These are phyloP conservation scores for Holcopasites calliopsidis DNA, from an alignment of 1,140 invertebrate species.

Conservation along the genomic window DNA sequence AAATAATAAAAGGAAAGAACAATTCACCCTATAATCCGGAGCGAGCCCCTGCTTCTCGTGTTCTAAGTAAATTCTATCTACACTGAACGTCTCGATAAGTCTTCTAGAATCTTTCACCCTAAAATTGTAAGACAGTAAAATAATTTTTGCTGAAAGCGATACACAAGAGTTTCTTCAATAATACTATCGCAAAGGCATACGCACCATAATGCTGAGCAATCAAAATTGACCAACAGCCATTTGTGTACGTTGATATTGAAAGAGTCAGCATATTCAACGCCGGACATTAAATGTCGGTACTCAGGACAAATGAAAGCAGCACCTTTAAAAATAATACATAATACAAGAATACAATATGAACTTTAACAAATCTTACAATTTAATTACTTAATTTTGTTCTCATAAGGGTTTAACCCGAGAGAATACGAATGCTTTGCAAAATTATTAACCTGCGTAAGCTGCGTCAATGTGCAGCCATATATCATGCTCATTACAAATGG, in stretches of 20 bases:
- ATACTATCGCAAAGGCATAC: conserved; percentile 3
- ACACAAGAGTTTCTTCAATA: too few relatives aligned
- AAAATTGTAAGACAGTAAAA: conserved; percentile 21
- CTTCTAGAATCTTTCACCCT: conserved; percentile 90
- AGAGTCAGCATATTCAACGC: conserved; percentile 90
- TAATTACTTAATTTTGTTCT: too few relatives aligned
- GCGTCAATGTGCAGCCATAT: conserved; percentile 95
- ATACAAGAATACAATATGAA: background rate
- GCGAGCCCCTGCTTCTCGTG: conserved; percentile 84
- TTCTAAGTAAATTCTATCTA: conserved; percentile 94
- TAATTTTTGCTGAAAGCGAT: background rate
- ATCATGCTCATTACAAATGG: conserved; percentile 87
- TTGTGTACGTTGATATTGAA: conserved; percentile 96
- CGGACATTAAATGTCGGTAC: conserved; percentile 89
- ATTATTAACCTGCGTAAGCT: conserved; percentile 86
- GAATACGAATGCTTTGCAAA: background rate
- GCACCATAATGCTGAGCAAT: conserved; percentile 92
- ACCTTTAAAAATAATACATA: conserved; percentile 77
- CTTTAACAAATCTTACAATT: background rate
- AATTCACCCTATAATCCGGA: conserved; percentile 89
- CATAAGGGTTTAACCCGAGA: background rate
- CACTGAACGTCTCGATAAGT: conserved; percentile 92
- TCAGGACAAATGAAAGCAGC: conserved; percentile 94
- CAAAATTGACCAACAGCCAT: conserved; percentile 95
- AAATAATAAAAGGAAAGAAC: too few relatives aligned